A percentile compares a stretch with the other conserved stretches of the same genome.
These are phyloP conservation scores for Anableps anableps DNA, from an alignment of 2,797 vertebrate genomes.

Conservation along the genomic window DNA sequence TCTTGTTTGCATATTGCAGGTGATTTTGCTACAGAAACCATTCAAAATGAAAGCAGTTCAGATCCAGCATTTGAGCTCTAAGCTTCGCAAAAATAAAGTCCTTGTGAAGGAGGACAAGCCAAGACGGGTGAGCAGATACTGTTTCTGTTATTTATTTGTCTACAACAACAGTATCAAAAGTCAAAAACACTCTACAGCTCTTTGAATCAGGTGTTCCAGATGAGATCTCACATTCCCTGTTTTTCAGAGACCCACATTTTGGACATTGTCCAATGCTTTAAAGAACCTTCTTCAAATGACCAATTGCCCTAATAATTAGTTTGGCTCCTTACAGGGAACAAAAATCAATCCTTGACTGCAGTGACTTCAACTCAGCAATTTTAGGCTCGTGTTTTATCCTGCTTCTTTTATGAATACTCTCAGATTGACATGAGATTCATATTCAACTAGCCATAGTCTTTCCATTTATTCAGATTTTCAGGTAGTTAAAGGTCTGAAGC, in stretches of 20 bases:
- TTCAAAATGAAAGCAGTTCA: conserved; percentile 63
- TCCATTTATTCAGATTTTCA: background rate
- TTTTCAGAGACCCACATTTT: conserved; percentile 25
- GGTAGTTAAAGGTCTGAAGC: background rate
- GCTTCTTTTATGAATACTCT: background rate
- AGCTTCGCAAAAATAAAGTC: conserved; percentile 63
- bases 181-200: background rate
- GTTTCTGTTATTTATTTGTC: background rate
- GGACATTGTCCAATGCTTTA: conserved; percentile 20
- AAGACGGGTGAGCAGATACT: conserved; percentile 61
- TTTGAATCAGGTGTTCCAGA: background rate
- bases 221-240: background rate
- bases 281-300: conserved; percentile 47
- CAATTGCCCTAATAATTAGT: conserved; percentile 46
- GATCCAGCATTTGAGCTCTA: conserved; percentile 61
- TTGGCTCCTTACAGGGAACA: conserved; percentile 33
- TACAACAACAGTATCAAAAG: background rate
- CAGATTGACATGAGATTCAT: background rate
- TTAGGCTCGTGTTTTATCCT: background rate
- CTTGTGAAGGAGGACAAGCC: conserved; percentile 63
- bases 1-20: conserved; percentile 19
- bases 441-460: background rate
- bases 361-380: conserved; percentile 43
- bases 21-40: background rate
- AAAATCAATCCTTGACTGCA: conserved; percentile 47